These are phyloP conservation scores for Cepaea nemoralis DNA, from an alignment of 1,140 invertebrate species.

Conservation along the genomic window DNA sequence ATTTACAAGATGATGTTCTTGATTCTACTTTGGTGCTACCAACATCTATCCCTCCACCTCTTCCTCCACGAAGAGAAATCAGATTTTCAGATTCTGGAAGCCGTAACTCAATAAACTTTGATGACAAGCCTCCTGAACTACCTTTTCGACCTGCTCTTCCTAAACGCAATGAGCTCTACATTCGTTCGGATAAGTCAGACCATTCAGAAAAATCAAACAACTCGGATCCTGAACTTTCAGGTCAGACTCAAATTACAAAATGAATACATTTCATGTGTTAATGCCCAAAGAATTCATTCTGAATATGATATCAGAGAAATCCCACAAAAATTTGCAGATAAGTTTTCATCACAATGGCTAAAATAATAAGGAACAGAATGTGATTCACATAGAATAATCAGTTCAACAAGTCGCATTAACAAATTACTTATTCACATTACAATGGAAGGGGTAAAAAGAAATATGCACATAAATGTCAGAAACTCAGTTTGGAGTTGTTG, in stretches of 20 bases:
- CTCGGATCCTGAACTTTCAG: constrained; percentile 45
- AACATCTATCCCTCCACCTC: constrained; percentile 38
- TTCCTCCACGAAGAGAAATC: constrained; percentile 44
- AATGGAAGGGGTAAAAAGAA: too few relatives aligned
- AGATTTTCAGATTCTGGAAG: constrained; percentile 43
- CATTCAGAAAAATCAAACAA: constrained; percentile 39
- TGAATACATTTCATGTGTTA: too few relatives aligned
- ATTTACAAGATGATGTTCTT: constrained; percentile 44
- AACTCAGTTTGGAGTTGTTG: too few relatives aligned
- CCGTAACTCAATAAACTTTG: constrained; percentile 17
- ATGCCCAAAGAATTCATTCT: too few relatives aligned
- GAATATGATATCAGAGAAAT: too few relatives aligned
- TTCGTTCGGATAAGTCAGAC: constrained; percentile 42
- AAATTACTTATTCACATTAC: too few relatives aligned
- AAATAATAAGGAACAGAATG: too few relatives aligned
- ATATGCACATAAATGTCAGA: too few relatives aligned
- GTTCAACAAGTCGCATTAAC: too few relatives aligned
- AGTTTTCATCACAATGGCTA: too few relatives aligned
- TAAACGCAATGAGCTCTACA: constrained; percentile 42
- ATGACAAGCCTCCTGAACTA: constrained; percentile 46
- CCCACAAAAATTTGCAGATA: too few relatives aligned
- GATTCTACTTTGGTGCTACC: constrained; percentile 3
- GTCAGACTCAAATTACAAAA: constrained; percentile 28
- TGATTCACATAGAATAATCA: too few relatives aligned
- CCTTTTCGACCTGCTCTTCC: constrained; percentile 47